A percentile compares a stretch with the other conserved stretches of the same genome.
phyloP scores from a whole-genome alignment of 2,888 invertebrate genomes.

The Megalurothrips usitatus region DNA sequence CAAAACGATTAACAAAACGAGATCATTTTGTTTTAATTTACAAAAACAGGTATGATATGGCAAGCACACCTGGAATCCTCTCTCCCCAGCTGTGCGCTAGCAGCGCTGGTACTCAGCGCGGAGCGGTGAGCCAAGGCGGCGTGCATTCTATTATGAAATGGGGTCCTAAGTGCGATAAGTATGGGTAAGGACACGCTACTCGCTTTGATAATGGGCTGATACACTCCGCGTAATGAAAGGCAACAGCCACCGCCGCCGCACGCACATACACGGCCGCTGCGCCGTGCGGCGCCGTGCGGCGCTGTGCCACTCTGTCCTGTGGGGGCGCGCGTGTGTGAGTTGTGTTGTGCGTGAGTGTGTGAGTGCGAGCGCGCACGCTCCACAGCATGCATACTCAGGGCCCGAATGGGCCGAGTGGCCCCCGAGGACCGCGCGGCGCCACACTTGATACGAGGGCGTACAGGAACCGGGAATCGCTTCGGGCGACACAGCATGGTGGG shows the following conservation, averaged over 20 bases:
- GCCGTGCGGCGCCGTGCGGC: background rate
- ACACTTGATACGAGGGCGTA: background rate
- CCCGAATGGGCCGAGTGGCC: background rate
- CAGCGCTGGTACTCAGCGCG: background rate
- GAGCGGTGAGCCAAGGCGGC: background rate
- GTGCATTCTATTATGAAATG: conserved; percentile 12
- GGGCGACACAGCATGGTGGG: no score
- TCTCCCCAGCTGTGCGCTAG: no score
- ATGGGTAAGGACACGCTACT: conserved; percentile 1
- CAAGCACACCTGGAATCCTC: no score
- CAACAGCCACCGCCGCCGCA: background rate
- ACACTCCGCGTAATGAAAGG: conserved; percentile 14
- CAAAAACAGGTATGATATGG: no score
- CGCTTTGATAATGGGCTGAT: conserved; percentile 17
- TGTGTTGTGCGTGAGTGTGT: no score
- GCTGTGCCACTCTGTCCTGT: background rate
- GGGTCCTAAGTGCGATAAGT: background rate
- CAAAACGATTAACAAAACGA: background rate
- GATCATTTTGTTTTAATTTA: no score
- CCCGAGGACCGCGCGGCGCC: background rate
- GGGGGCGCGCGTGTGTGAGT: background rate
- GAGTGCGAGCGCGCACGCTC: no score
- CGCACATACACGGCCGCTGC: background rate
- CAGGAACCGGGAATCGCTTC: no score
- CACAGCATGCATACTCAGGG: background rate